These are phyloP conservation scores for Nephrotoma guestfalica DNA, from an alignment of 2,888 invertebrate genomes.

Conservation along the genomic window DNA sequence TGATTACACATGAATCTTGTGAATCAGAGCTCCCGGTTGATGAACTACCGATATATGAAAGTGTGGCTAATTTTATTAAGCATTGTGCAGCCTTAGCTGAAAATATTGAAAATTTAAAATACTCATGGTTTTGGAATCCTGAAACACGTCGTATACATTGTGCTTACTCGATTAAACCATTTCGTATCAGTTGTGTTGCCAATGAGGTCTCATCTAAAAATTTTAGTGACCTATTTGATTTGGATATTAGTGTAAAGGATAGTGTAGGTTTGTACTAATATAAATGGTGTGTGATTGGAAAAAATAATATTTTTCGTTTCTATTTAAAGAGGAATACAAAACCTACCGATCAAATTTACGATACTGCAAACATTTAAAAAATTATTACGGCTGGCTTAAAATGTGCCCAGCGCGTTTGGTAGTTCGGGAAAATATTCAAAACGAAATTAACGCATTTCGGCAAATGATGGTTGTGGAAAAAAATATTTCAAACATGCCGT, in stretches of 20 bases:
- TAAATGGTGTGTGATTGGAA: not conserved
- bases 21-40: not conserved
- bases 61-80: not conserved
- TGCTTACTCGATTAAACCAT: not conserved
- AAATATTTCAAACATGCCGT: not conserved
- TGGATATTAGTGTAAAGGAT: not conserved
- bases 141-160: not conserved
- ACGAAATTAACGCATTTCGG: not conserved
- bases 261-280: not conserved
- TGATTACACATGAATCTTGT: not conserved
- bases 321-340: not conserved
- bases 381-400: not conserved
- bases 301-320: not conserved
- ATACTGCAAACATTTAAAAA: not conserved
- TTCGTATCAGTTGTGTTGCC: not conserved
- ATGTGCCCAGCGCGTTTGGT: not conserved
- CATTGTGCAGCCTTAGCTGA: not conserved
- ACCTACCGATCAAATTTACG: not conserved
- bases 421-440: not conserved
- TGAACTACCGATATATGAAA: not conserved
- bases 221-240: not conserved
- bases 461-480: not conserved
- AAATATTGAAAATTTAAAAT: not conserved
- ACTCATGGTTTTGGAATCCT: not conserved
- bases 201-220: not conserved